phyloP scores from a whole-genome alignment of 2,888 invertebrate genomes.

The Andrena marginata region DNA sequence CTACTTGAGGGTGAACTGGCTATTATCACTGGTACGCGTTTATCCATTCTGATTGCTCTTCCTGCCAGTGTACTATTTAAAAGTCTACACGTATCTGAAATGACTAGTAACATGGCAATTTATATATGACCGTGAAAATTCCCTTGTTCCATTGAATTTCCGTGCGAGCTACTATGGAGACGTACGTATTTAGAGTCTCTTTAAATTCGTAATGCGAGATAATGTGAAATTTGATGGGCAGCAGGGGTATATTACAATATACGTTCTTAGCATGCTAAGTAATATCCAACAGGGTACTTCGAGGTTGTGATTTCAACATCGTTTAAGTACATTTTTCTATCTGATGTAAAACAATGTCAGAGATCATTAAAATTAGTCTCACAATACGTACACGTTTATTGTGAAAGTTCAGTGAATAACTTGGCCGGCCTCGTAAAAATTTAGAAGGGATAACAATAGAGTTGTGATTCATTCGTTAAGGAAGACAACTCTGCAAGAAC shows the following conservation, averaged over 20 bases:
- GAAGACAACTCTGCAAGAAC: no score
- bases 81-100: slow-evolving; percentile 1
- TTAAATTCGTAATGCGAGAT: background rate
- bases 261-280: slow-evolving; percentile 11
- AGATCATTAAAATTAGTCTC: no score
- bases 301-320: background rate
- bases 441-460: no score
- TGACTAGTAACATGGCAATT: slow-evolving; percentile 1
- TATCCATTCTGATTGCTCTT: slow-evolving; percentile 34
- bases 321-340: background rate
- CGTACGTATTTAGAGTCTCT: background rate
- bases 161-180: background rate
- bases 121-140: slow-evolving; percentile 25
- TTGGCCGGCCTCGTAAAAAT: no score
- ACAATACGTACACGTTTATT: no score
- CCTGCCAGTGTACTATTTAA: slow-evolving; percentile 5
- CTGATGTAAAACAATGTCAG: no score
- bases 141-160: background rate
- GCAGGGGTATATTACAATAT: background rate
- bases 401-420: no score
- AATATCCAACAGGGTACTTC: background rate
- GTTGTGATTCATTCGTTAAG: no score
- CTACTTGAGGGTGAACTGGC: background rate
- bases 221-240: slow-evolving; percentile 31
- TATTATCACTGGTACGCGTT: slow-evolving; percentile 24